Conservation (phyloP, 2,888 invertebrate genomes). For the Tanypteryx hageni region DNA sequence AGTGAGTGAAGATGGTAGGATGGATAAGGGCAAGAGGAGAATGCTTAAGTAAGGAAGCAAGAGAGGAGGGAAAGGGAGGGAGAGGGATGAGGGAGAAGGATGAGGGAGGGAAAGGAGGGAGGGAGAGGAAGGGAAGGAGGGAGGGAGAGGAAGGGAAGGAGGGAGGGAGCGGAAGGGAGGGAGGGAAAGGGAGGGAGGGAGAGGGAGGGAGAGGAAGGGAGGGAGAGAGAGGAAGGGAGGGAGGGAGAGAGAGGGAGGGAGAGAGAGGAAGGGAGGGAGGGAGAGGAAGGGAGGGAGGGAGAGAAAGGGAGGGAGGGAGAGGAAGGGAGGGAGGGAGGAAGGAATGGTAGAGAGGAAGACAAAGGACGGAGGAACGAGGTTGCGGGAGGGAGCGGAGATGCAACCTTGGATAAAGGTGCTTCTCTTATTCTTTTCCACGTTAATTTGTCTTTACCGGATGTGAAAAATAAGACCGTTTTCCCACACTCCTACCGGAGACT, state of each 20-base stretch:
- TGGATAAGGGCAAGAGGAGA: not conserved
- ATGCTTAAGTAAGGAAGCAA: not conserved
- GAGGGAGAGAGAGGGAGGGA: not conserved
- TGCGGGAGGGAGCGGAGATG: slow-evolving; percentile 68
- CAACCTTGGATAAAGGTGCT: slow-evolving; percentile 68
- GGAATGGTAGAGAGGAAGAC: not conserved
- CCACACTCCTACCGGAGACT: not conserved
- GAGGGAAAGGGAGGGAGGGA: too few species aligned
- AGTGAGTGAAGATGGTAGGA: not conserved
- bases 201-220: slow-evolving; percentile 67
- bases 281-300: slow-evolving; percentile 14
- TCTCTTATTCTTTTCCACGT: slow-evolving; percentile 9
- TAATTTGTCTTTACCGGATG: slow-evolving; percentile 55
- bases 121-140: slow-evolving; percentile 68
- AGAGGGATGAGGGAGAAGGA: slow-evolving; percentile 15
- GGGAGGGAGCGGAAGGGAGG: slow-evolving; percentile 65
- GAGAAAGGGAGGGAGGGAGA: slow-evolving; percentile 45
- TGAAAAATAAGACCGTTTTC: slow-evolving; percentile 26
- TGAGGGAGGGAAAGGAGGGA: slow-evolving; percentile 22
- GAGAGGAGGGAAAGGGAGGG: not conserved
- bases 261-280: too few species aligned
- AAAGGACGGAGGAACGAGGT: not conserved
- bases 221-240: slow-evolving; percentile 66
- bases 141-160: slow-evolving; percentile 60
- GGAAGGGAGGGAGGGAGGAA: slow-evolving; percentile 68